These are phyloP conservation scores for Pristionchus pacificus DNA, from an alignment of 1,140 invertebrate species.

Conservation along the genomic window DNA sequence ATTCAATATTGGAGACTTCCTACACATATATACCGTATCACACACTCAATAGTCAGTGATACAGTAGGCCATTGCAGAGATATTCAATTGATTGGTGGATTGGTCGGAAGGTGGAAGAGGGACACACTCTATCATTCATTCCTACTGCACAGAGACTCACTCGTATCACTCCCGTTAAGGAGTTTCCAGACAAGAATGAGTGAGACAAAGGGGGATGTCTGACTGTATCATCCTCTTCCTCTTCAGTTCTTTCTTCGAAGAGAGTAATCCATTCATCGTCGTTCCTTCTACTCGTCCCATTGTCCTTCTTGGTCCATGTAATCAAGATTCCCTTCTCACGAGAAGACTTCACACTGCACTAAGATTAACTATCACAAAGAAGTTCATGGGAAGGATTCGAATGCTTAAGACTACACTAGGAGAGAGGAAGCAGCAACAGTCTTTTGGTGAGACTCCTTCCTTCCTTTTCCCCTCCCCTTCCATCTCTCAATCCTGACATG, in stretches of 20 bases:
- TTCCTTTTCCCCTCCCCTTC: too few species aligned
- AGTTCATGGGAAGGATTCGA: not conserved
- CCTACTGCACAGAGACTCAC: constrained; percentile 57
- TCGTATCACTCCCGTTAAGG: constrained; percentile 5
- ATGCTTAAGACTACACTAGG: not conserved
- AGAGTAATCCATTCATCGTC: constrained; percentile 92
- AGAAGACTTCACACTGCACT: constrained; percentile 99
- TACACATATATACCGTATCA: constrained; percentile 35
- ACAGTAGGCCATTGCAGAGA: constrained; percentile 69
- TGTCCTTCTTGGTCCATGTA: constrained; percentile 93
- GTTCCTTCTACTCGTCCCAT: constrained; percentile 99
- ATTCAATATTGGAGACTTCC: constrained; percentile 35
- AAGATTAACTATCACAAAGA: not conserved
- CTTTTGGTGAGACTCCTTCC: not conserved
- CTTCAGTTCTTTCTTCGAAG: not conserved
- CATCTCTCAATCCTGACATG: too few species aligned
- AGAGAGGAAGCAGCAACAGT: not conserved
- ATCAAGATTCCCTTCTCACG: constrained; percentile 96
- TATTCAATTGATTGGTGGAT: constrained; percentile 99
- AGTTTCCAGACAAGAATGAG: too few species aligned
- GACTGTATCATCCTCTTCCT: too few species aligned
- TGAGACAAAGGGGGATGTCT: too few species aligned
- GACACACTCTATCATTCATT: constrained; percentile 94
- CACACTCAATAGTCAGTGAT: not conserved
- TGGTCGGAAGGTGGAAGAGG: constrained; percentile 89